Base-by-base conservation (phyloP, 2,888 invertebrate genomes). In the Allygus modestus region DNA sequence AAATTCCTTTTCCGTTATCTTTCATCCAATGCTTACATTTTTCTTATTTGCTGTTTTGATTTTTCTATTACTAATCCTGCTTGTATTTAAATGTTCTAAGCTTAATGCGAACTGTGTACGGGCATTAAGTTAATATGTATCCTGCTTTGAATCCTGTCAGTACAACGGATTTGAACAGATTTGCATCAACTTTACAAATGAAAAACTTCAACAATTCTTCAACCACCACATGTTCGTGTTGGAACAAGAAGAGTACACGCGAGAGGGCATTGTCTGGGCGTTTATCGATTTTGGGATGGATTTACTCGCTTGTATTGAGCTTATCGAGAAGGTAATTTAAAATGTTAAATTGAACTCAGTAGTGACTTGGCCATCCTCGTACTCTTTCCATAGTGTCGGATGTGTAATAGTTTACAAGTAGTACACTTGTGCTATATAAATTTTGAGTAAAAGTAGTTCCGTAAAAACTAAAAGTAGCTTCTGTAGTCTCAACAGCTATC, bases 261-360 rank as follows among this genome's bases (percentile, higher is more conserved):
- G 93, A 90, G 99, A 99, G 92, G 98, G 98, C 90, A 99, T 99
- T 92, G 94, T 96, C 90, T 99, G 99, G 99, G 95, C 95, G 91
- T 99, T 99, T 93, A 99, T 99, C 93, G 99, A 99, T 93, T 99
- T 99, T 92, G 99, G 99, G 92, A 98, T 99, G 97, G 99, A 99
- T 92, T 94, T 99, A 92, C 94, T 97, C 90, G 97, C 98, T 92
- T 99, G 98, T 94, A 99, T 99, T 92, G 99, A 99, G 91, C 94
- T 99, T 89, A 98, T 98, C 91, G 98, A 98, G 94, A 98, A 98
- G 97, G 97, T 97, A 94, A 90, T n/a, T n/a, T n/a, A 37, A 37
- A 37, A 37, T 20, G 4, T 61, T 23, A 12, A 46, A 46, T 2
- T 41, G 41, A 5, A 41, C 9, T 9, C 4, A 46, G n/a, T 46